A percentile compares a stretch with the other conserved stretches of the same genome.
Conservation (phyloP, 2,797 vertebrate genomes). For the Esox lucius region DNA sequence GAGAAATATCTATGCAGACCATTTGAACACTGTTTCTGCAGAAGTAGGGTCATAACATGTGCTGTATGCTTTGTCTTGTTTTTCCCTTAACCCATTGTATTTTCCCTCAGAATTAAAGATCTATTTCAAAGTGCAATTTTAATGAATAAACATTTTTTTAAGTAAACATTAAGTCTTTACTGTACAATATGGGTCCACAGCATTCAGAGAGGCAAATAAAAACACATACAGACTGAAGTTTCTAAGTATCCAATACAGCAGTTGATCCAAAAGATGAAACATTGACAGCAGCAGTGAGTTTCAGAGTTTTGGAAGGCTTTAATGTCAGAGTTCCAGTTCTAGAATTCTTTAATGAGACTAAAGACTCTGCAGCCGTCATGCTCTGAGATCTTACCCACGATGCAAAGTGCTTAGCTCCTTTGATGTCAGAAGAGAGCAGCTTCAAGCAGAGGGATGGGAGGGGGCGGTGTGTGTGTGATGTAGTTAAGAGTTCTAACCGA, state of each 20-base stretch:
- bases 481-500: conserved; percentile 57
- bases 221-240: not conserved
- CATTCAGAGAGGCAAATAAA: not conserved
- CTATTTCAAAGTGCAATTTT: conserved; percentile 64
- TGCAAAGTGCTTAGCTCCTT: conserved; percentile 75
- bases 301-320: conserved; percentile 57
- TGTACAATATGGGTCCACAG: not conserved
- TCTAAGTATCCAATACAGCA: not conserved
- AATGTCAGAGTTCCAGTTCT: conserved; percentile 63
- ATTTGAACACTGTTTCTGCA: conserved; percentile 23
- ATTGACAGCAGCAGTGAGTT: not conserved
- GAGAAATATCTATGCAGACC: conserved; percentile 23
- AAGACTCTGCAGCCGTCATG: conserved; percentile 73
- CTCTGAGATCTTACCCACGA: conserved; percentile 75
- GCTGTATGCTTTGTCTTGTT: conserved; percentile 27
- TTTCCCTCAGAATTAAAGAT: conserved; percentile 43
- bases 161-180: conserved; percentile 32
- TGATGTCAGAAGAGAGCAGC: conserved; percentile 71
- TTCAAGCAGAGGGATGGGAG: conserved; percentile 62
- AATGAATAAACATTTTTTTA: conserved; percentile 67
- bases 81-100: conserved; percentile 31
- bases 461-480: conserved; percentile 47
- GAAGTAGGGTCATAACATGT: conserved; percentile 35
- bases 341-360: conserved; percentile 74
- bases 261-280: not conserved